Conservation (phyloP, 2,797 vertebrate genomes). For the Acanthis flammea region DNA sequence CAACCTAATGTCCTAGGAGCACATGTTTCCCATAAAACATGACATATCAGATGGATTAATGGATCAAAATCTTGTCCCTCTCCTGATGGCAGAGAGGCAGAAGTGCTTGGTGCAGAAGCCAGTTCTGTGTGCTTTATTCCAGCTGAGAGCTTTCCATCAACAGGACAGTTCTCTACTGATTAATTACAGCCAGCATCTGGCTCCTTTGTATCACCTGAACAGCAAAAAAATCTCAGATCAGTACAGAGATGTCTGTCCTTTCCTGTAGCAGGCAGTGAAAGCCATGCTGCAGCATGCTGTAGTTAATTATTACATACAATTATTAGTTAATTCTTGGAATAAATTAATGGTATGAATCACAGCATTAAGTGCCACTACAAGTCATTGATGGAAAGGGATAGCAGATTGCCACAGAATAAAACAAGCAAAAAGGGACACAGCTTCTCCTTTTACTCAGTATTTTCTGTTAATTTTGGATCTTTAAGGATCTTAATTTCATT, state of each 20-base stretch:
- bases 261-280: neutral
- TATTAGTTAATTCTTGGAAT: neutral
- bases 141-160: constrained; percentile 35
- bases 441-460: neutral
- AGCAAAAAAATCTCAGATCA: neutral
- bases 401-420: neutral
- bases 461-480: neutral
- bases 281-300: neutral
- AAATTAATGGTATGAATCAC: constrained; percentile 32
- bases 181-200: constrained; percentile 32
- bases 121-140: neutral
- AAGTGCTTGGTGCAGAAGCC: constrained; percentile 7
- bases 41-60: neutral
- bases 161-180: neutral
- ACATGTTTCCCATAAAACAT: neutral
- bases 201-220: constrained; percentile 33
- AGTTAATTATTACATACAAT: neutral
- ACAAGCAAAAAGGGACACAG: neutral
- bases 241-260: neutral
- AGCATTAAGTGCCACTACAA: neutral
- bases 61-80: neutral
- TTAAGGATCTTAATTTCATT: neutral
- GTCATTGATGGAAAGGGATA: neutral
- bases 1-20: neutral
- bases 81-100: neutral